phyloP scores from a whole-genome alignment of 2,113 vertebrate genomes.

The Lota lota region DNA sequence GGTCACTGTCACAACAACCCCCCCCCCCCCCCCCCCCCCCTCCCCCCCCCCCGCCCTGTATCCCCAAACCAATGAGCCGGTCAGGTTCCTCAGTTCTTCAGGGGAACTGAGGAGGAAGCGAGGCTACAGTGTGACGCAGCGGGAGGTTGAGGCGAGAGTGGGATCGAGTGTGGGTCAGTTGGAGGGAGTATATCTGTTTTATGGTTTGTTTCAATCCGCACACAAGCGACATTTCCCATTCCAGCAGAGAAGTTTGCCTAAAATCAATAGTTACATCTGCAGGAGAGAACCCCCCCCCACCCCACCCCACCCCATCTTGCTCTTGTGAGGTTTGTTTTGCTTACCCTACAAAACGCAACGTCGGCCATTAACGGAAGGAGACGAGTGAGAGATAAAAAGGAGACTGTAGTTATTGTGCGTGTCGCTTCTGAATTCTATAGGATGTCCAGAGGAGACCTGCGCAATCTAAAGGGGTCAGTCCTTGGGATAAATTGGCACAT shows the following conservation, averaged over 20 bases:
- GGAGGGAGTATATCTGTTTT: too few relatives aligned
- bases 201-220: too few relatives aligned
- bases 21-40: too few relatives aligned
- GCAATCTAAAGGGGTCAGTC: slow-evolving; percentile 27
- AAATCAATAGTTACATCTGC: slow-evolving; percentile 49
- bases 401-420: background rate
- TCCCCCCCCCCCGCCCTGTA: too few relatives aligned
- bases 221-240: too few relatives aligned
- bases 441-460: slow-evolving; percentile 39
- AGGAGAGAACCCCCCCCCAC: background rate
- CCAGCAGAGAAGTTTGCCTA: slow-evolving; percentile 12
- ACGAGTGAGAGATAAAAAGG: slow-evolving; percentile 10
- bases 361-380: slow-evolving; percentile 15
- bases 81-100: too few relatives aligned
- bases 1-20: too few relatives aligned
- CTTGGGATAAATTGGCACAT: slow-evolving; percentile 39
- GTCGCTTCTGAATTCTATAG: slow-evolving; percentile 18
- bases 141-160: too few relatives aligned
- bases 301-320: slow-evolving; percentile 9
- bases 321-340: slow-evolving; percentile 17
- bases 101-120: too few relatives aligned
- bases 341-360: slow-evolving; percentile 11
- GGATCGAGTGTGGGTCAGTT: too few relatives aligned
- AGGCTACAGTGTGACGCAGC: too few relatives aligned
- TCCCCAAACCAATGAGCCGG: too few relatives aligned